A percentile compares a stretch with the other conserved stretches of the same genome.
These are phyloP conservation scores for Sigmodon hispidus DNA, from an alignment of 2,113 vertebrate species.

Conservation along the genomic window DNA sequence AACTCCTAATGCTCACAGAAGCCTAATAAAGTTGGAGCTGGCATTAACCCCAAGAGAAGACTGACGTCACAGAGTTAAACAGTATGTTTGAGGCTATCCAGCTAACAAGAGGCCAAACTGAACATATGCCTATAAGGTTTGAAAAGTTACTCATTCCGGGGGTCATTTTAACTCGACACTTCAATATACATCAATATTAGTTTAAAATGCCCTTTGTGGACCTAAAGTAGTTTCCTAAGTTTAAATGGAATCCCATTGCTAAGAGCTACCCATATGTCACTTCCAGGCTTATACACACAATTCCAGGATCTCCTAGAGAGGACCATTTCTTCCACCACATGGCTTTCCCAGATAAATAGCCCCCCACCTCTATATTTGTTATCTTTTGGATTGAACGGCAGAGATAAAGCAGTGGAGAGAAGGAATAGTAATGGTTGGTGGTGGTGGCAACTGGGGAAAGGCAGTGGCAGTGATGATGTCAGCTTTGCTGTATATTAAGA, in stretches of 20 bases:
- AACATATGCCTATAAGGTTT: not conserved
- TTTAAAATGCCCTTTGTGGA: not conserved
- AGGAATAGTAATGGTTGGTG: not conserved
- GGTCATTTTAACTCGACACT: conserved; percentile 13
- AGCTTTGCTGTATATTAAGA: not conserved
- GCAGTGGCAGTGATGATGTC: too few species aligned
- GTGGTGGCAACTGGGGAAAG: not conserved
- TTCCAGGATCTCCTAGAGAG: not conserved
- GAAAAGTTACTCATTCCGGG: conserved; percentile 10
- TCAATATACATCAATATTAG: not conserved
- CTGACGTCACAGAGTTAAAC: not conserved
- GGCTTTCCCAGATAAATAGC: not conserved
- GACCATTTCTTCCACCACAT: not conserved
- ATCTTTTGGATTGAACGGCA: not conserved
- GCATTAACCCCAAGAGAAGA: conserved; percentile 4
- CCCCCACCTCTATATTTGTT: not conserved
- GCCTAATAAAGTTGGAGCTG: not conserved
- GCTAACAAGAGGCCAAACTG: not conserved
- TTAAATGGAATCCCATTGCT: not conserved
- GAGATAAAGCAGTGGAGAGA: not conserved
- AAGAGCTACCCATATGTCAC: not conserved
- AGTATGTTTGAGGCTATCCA: not conserved
- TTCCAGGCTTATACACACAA: not conserved
- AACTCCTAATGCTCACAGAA: not conserved
- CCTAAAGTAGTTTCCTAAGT: not conserved